Evolutionary conservation across 2,888 invertebrate genomes (phyloP).

Genomic region (Athripsodes cinereus): DNA sequence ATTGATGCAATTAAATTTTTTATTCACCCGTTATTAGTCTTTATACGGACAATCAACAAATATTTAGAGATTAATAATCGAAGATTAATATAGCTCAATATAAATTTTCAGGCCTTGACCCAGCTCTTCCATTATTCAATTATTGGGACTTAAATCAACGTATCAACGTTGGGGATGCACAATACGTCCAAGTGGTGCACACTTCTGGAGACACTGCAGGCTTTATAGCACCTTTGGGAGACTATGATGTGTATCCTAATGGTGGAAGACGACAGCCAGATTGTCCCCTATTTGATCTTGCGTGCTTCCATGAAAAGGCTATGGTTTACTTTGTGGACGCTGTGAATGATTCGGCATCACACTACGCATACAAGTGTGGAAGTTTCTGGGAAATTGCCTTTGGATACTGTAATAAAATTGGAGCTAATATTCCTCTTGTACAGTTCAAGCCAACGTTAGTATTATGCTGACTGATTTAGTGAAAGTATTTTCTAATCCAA

Average conservation of each 20-base stretch:
- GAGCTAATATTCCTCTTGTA: not conserved
- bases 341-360: not conserved
- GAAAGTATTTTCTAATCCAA: too few species aligned
- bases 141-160: slow-evolving; percentile 48
- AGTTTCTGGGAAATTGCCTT: not conserved
- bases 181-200: slow-evolving; percentile 57
- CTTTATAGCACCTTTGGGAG: slow-evolving; percentile 52
- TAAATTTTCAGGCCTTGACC: slow-evolving; percentile 48
- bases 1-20: too few species aligned
- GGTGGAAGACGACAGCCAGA: slow-evolving; percentile 55
- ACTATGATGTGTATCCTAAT: slow-evolving; percentile 60
- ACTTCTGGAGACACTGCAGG: slow-evolving; percentile 57
- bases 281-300: slow-evolving; percentile 36
- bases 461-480: too few species aligned
- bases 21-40: too few species aligned
- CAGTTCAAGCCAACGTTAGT: not conserved
- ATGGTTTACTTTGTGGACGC: not conserved
- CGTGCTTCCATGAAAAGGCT: slow-evolving; percentile 4
- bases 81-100: too few species aligned
- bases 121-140: slow-evolving; percentile 53
- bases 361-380: not conserved
- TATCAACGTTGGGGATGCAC: slow-evolving; percentile 52
- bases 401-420: slow-evolving; percentile 3
- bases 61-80: too few species aligned
- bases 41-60: too few species aligned